Conservation (phyloP, 2,113 vertebrate genomes). For the Monopterus albus region DNA sequence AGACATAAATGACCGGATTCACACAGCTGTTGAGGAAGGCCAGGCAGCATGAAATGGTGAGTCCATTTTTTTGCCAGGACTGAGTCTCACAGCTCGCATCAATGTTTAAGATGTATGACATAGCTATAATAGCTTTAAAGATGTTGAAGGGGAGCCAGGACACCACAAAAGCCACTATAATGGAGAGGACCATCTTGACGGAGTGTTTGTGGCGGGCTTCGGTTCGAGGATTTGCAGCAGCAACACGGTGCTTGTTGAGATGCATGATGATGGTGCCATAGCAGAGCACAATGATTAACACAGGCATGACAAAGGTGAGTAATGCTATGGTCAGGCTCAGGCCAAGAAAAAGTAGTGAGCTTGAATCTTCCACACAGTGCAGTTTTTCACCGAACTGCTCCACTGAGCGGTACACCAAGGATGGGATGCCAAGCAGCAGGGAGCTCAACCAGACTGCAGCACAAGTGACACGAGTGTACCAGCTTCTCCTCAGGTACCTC, state of each 20-base stretch:
- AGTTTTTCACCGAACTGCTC: accelerated
- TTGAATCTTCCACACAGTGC: conserved; percentile 75
- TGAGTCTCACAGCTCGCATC: conserved; percentile 45
- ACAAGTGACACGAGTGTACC: conserved; percentile 73
- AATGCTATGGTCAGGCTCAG: conserved; percentile 79
- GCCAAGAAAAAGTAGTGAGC: conserved; percentile 63
- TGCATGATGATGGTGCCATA: conserved; percentile 84
- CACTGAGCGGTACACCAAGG: conserved; percentile 76
- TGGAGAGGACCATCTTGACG: conserved; percentile 85
- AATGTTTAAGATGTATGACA: conserved; percentile 36
- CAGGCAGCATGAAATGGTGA: conserved; percentile 82
- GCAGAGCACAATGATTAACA: conserved; percentile 83
- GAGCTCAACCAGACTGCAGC: conserved; percentile 80
- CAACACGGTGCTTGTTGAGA: conserved; percentile 75
- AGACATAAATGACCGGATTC: conserved; percentile 87
- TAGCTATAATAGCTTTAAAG: conserved; percentile 78
- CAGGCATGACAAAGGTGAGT: conserved; percentile 84
- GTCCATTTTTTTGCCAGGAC: conserved; percentile 66
- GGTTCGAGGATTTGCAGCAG: conserved; percentile 60
- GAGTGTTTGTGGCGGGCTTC: conserved; percentile 80
- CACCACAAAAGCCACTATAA: conserved; percentile 84
- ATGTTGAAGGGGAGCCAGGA: conserved; percentile 89
- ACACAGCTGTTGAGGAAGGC: conserved; percentile 90
- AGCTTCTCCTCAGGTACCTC: conserved; percentile 70
- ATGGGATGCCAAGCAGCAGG: conserved; percentile 80